Conservation (phyloP, 2,888 invertebrate species). For the Leptopterna dolabrata region DNA sequence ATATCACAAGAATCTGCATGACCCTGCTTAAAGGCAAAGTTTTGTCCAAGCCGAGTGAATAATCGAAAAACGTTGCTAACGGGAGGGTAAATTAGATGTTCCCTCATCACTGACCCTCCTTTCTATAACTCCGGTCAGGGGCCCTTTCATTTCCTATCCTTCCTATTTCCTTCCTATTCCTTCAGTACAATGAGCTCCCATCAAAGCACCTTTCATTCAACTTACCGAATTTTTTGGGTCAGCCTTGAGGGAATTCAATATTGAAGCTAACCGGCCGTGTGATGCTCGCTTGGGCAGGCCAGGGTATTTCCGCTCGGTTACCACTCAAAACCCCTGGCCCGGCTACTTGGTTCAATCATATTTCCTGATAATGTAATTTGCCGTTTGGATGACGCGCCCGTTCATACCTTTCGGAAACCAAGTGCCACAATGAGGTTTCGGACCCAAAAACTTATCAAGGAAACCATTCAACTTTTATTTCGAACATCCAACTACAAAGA, state of each 20-base stretch:
- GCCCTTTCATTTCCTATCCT: neutral
- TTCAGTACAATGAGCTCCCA: neutral
- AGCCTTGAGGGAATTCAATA: slow-evolving; percentile 43
- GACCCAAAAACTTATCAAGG: too few relatives aligned
- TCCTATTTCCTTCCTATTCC: neutral
- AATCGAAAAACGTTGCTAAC: too few relatives aligned
- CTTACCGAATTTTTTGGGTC: slow-evolving; percentile 36
- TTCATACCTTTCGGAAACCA: neutral
- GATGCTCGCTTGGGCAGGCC: slow-evolving; percentile 26
- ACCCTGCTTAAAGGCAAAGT: too few relatives aligned
- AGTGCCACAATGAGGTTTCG: neutral
- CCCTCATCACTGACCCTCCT: neutral
- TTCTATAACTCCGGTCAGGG: neutral
- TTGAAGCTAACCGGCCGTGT: slow-evolving; percentile 37
- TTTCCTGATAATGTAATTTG: slow-evolving; percentile 8
- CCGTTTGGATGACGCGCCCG: neutral
- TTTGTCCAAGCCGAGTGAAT: too few relatives aligned
- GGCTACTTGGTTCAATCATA: slow-evolving; percentile 7
- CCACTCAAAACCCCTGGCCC: neutral
- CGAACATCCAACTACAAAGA: too few relatives aligned
- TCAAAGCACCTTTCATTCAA: slow-evolving; percentile 30
- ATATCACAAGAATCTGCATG: too few relatives aligned
- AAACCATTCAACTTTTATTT: too few relatives aligned
- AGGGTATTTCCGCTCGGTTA: slow-evolving; percentile 39
- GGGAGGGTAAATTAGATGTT: neutral